Evolutionary conservation across 2,888 invertebrate species (phyloP), one percentile per base, ranked within the genome.

Genomic region (Invenusta paracnida): DNA sequence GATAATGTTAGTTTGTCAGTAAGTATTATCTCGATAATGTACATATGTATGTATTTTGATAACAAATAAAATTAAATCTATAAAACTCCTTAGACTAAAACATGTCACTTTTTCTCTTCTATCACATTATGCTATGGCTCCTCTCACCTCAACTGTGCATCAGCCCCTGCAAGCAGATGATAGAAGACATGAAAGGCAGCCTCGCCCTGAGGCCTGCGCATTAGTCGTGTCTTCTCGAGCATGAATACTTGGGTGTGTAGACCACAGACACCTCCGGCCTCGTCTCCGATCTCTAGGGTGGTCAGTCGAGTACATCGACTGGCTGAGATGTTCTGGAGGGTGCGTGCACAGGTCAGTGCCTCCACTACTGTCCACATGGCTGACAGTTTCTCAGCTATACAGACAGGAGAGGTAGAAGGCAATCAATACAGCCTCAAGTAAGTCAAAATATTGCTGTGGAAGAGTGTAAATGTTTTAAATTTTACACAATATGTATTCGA

Each of bases 241-340:
- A 97, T 92, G 87, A 96, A 92, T 17, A 94, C 92, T 93, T 93
- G 89, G 0, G 89, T 88, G 66, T 25, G 79, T n/a, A 88, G 28
- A 81, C 67, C 73, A 30, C 25, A 83, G 17, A 73, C 73, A 66
- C 29, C 29, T 30, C 84, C 31, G 67, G 66, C 66, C 5, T 28
- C 82, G 89, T 96, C 96, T 92, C 98, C 97, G 91, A 97, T 97
- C 91, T 98, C 97, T 88, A 98, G 92, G 85, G 96, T 96, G 88
- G 96, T 94, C n/a, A 97, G 93, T 89, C 96, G 96, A 0, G 96
- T 95, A 92, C 95, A 96, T 85, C 96, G 94, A 0, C 96, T 96
- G 13, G 97, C 96, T 92, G 96, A 95, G 2, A 94, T 92, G 92
- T 97, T 97, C 89, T 96, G 94, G 79, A 94, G 93, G 0, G 97